Percentiles rank a stretch among this genome's conserved stretches.
phyloP scores from a whole-genome alignment of 1,140 invertebrate genomes.

The Apis cerana region DNA sequence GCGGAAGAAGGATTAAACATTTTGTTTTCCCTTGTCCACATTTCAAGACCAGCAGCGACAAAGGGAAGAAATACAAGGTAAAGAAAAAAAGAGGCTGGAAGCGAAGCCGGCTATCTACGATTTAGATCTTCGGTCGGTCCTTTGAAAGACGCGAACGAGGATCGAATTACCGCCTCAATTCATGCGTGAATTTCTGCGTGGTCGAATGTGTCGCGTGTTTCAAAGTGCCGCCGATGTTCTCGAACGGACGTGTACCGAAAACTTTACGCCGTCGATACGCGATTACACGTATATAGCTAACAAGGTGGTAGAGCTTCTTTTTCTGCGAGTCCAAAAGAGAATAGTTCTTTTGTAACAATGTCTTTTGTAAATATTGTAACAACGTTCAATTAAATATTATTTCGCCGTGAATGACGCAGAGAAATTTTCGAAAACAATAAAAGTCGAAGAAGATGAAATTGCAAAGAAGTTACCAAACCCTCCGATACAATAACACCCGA shows the following conservation, averaged over 20 bases:
- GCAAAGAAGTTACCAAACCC: too few species aligned
- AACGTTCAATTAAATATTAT: too few species aligned
- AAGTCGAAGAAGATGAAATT: too few species aligned
- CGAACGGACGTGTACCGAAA: conserved; percentile 2
- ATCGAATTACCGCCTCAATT: conserved; percentile 52
- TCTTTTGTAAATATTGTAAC: too few species aligned
- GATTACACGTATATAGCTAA: background rate
- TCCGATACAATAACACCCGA: too few species aligned
- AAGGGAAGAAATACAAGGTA: background rate
- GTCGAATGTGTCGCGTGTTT: conserved; percentile 12
- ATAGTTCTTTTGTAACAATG: too few species aligned
- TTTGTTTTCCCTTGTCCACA: background rate
- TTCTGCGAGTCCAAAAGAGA: too few species aligned
- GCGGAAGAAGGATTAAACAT: background rate
- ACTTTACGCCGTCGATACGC: conserved; percentile 5
- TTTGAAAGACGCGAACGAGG: conserved; percentile 23
- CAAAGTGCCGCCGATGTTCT: background rate
- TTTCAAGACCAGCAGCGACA: conserved; percentile 5
- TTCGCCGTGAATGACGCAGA: too few species aligned
- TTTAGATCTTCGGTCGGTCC: conserved; percentile 6
- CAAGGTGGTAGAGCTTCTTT: too few species aligned
- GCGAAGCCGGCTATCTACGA: conserved; percentile 12
- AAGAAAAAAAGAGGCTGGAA: background rate
- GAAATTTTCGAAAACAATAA: too few species aligned
- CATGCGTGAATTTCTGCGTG: conserved; percentile 25